Conservation (phyloP, 2,888 invertebrate genomes). For the Kuschelorhynchus macadamiae region DNA sequence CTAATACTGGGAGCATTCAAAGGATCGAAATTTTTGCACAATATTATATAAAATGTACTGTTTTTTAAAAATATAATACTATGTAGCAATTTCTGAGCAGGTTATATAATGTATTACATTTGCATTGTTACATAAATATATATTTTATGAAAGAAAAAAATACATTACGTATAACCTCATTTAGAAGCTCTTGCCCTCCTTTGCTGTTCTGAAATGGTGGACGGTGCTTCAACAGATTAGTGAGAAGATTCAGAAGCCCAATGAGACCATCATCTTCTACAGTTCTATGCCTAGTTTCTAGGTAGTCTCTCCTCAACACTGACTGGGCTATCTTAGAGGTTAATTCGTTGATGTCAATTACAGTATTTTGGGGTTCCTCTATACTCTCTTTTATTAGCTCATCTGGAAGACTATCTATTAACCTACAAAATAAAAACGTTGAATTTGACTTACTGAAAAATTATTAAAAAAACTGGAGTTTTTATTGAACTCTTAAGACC, state of each 20-base stretch:
- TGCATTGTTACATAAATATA: not conserved
- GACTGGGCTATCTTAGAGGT: constrained; percentile 79
- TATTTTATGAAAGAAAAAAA: not conserved
- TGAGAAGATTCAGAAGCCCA: constrained; percentile 87
- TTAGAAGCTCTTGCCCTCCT: constrained; percentile 79
- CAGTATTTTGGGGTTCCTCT: constrained; percentile 72
- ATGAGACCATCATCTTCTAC: constrained; percentile 92
- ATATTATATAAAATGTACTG: too few species aligned
- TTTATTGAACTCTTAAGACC: too few species aligned
- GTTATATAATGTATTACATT: too few species aligned
- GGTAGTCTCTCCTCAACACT: constrained; percentile 83
- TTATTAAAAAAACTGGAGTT: too few species aligned
- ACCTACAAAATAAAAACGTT: constrained; percentile 68
- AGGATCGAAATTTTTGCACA: too few species aligned
- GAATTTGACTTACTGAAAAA: too few species aligned
- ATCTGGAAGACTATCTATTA: constrained; percentile 88
- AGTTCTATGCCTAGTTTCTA: constrained; percentile 85
- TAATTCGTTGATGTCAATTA: constrained; percentile 79
- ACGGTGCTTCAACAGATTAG: constrained; percentile 91
- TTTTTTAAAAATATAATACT: too few species aligned
- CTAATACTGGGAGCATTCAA: too few species aligned
- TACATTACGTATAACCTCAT: constrained; percentile 70
- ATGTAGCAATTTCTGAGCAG: too few species aligned
- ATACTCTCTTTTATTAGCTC: constrained; percentile 80
- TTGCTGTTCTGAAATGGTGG: constrained; percentile 88